These are phyloP conservation scores for Sebastes minor DNA, from an alignment of 2,797 vertebrate species.

Conservation along the genomic window DNA sequence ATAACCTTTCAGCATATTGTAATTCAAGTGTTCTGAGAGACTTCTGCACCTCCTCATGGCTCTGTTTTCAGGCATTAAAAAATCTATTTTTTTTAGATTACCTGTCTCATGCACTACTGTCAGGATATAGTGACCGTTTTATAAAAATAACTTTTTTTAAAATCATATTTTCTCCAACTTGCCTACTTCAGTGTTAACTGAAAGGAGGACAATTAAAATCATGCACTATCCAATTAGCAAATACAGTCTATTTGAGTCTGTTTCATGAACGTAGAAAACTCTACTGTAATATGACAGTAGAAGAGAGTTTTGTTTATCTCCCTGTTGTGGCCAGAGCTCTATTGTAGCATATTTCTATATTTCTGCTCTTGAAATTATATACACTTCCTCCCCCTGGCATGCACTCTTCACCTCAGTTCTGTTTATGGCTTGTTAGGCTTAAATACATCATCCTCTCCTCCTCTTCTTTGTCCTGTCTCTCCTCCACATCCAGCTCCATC, in stretches of 20 bases:
- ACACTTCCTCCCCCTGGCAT: slow-evolving; percentile 42
- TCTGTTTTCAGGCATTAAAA: no score
- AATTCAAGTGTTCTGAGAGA: no score
- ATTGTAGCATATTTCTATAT: slow-evolving; percentile 50
- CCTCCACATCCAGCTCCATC: slow-evolving; percentile 28
- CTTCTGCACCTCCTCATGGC: no score
- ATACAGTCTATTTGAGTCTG: background rate
- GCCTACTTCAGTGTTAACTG: background rate
- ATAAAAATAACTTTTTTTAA: no score
- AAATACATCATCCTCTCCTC: slow-evolving; percentile 39
- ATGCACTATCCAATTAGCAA: slow-evolving; percentile 1
- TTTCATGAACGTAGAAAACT: background rate
- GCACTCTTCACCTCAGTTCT: slow-evolving; percentile 69
- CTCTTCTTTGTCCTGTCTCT: slow-evolving; percentile 45
- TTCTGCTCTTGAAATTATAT: slow-evolving; percentile 45
- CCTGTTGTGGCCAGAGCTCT: slow-evolving; percentile 19
- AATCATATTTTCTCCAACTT: no score
- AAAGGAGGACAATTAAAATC: slow-evolving; percentile 27
- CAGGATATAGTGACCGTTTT: no score
- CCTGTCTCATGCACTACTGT: no score
- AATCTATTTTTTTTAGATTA: no score
- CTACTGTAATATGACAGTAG: slow-evolving; percentile 1
- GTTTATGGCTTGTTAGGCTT: slow-evolving; percentile 32
- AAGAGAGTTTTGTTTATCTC: slow-evolving; percentile 39
- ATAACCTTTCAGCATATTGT: no score